Base-by-base conservation (phyloP, 2,888 invertebrate genomes). In the Miltochrista miniata region DNA sequence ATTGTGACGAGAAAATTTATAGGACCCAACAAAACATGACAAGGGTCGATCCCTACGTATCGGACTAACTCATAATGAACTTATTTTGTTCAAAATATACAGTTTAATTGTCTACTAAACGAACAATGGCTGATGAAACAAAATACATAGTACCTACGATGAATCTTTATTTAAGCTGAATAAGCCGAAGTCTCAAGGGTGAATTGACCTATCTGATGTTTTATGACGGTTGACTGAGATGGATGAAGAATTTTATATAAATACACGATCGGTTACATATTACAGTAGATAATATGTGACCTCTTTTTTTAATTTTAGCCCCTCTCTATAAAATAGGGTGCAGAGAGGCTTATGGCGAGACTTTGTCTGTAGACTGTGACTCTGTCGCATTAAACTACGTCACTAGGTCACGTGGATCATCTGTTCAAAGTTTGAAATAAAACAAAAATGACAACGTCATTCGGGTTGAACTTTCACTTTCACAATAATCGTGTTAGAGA, bases 51-150 rank as follows among this genome's bases (percentile, higher is more conserved):
- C 68, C 66, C 51, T 70, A 68, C 61, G 54, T 61, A 64, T 75
- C 59, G 70, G 70, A 66, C 59, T 59, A 66, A 64, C 72, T 70
- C 65, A 60, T 78, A 79, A 82, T 79, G 66, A 73, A 78, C 71
- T 70, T 70, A 60, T 69, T 62, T 69, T 71, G 72, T 68, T 64
- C 61, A 58, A 60, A 68, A 73, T 70, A 76, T 70, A 58, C 71
- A 68, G 64, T 72, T 74, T 68, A 68, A 71, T 66, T 66, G 59
- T 67, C 53, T 54, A 50, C 48, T 45, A 14, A 46, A 43, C 35
- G 42, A 48, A 44, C 47, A 48, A 47, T 44, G 31, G 31, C n/a
- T 31, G 24, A 4, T 38, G 14, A 42, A 18, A 48, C 31, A 33
- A 37, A 38, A 51, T n/a, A n/a, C n/a, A n/a, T 36, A 24, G 18